Conservation (phyloP, 1,140 invertebrate genomes). For the Oncopeltus fasciatus region DNA sequence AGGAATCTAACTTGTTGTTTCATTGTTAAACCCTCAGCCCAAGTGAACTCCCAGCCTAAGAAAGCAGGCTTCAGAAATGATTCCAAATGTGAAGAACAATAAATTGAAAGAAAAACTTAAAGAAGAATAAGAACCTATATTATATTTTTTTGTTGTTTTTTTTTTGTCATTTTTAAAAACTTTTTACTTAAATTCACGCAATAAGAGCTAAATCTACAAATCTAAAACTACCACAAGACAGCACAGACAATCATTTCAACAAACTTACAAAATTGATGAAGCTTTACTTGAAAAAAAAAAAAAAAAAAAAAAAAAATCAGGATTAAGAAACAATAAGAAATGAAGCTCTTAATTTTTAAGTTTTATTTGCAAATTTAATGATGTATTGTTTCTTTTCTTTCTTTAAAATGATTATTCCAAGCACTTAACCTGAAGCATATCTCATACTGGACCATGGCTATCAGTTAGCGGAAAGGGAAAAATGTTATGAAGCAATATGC, state of each 20-base stretch:
- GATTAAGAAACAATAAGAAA: too few species aligned
- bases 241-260: slow-evolving; percentile 8
- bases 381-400: background rate
- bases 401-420: background rate
- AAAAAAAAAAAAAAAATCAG: too few species aligned
- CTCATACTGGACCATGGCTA: background rate
- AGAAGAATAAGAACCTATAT: background rate
- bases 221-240: slow-evolving; percentile 9
- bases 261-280: slow-evolving; percentile 8
- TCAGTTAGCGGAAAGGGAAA: background rate
- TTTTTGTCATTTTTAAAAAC: background rate
- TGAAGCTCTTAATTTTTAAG: too few species aligned
- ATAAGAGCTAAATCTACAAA: background rate
- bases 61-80: background rate
- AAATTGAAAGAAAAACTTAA: background rate
- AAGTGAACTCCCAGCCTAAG: background rate
- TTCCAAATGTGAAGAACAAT: background rate
- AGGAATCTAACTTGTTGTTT: slow-evolving; percentile 10
- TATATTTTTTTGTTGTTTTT: slow-evolving; percentile 4
- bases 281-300: background rate
- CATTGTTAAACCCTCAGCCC: background rate
- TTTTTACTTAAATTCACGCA: background rate
- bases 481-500: background rate
- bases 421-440: background rate
- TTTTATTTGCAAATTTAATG: too few species aligned